These are phyloP conservation scores for Psittacus erithacus DNA, from an alignment of 2,113 vertebrate species.

Conservation along the genomic window DNA sequence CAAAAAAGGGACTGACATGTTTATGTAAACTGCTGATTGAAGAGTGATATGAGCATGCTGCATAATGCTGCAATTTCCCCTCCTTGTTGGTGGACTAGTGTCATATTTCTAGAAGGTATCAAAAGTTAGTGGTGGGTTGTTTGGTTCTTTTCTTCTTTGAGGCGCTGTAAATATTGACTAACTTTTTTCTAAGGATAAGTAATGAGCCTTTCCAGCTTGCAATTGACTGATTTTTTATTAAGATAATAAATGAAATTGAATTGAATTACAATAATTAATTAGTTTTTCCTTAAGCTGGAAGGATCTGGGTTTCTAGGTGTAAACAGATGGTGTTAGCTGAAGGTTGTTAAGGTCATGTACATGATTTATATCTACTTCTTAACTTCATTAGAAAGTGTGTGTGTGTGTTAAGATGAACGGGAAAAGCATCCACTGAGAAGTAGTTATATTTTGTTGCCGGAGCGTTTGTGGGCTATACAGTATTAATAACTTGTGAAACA, in stretches of 20 bases:
- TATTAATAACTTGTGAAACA: background rate
- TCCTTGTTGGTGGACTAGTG: background rate
- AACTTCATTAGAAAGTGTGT: background rate
- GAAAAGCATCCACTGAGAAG: background rate
- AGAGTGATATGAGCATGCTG: background rate
- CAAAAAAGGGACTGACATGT: background rate
- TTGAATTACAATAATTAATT: background rate
- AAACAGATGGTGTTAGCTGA: background rate
- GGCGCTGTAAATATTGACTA: background rate
- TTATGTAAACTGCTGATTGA: background rate
- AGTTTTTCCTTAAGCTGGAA: background rate
- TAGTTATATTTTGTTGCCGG: background rate
- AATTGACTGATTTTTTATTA: background rate
- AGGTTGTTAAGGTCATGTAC: background rate
- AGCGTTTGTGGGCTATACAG: background rate
- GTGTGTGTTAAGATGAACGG: background rate
- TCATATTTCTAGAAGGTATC: background rate
- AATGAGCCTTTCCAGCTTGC: background rate
- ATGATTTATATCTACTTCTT: background rate
- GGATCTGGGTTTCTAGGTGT: background rate
- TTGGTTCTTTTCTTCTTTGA: background rate
- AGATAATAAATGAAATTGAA: background rate
- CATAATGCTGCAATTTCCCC: background rate
- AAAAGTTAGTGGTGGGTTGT: background rate
- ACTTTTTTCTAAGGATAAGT: background rate